phyloP scores from a whole-genome alignment of 23 tunicate genomes.

The Styela clava region DNA sequence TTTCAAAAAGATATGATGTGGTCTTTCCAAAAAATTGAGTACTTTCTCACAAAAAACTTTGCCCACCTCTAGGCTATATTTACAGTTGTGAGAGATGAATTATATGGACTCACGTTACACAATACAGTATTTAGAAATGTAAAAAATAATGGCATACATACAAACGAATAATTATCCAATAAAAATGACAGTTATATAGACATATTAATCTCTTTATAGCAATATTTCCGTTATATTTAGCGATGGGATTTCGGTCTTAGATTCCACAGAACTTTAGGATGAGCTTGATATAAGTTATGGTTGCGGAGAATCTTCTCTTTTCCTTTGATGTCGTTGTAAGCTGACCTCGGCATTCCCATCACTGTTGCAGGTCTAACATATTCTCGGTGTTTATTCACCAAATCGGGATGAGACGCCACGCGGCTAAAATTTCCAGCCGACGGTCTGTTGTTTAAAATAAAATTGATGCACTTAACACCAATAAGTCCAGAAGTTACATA shows the following conservation, averaged over 20 bases:
- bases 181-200: too few relatives aligned
- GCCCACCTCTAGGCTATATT: too few relatives aligned
- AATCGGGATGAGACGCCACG: conserved; percentile 25
- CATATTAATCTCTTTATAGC: too few relatives aligned
- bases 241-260: conserved; percentile 19
- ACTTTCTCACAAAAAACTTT: too few relatives aligned
- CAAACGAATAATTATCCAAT: too few relatives aligned
- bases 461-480: not conserved
- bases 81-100: too few relatives aligned
- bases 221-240: too few relatives aligned
- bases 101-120: too few relatives aligned
- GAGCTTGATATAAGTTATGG: conserved; percentile 58
- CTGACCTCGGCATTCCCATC: conserved; percentile 47
- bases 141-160: too few relatives aligned
- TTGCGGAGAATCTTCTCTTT: conserved; percentile 65
- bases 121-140: too few relatives aligned
- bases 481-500: not conserved
- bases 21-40: too few relatives aligned
- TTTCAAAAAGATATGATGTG: too few relatives aligned
- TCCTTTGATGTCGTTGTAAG: conserved; percentile 44
- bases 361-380: conserved; percentile 21
- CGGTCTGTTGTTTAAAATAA: not conserved
- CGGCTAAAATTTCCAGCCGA: conserved; percentile 24
- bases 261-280: conserved; percentile 65
- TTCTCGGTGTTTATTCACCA: conserved; percentile 19